These are phyloP conservation scores for Lordiphosa stackelbergi DNA, from an alignment of 1,140 invertebrate genomes.

Conservation along the genomic window DNA sequence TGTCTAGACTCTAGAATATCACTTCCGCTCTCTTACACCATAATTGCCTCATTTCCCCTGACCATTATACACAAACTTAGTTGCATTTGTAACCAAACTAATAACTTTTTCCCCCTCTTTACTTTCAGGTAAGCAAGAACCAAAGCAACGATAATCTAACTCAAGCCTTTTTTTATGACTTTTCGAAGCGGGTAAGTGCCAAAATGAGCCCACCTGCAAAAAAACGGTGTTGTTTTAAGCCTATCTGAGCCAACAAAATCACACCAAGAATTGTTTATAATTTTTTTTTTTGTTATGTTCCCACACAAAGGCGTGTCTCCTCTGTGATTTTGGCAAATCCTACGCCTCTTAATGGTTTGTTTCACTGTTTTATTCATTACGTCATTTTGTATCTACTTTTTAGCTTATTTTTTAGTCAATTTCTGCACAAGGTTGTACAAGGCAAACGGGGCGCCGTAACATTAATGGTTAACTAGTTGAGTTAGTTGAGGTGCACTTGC, in stretches of 20 bases:
- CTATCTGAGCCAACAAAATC: constrained; percentile 46
- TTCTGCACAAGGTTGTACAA: constrained; percentile 72
- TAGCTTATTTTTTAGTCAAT: constrained; percentile 11
- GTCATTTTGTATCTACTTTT: constrained; percentile 40
- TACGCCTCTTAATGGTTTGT: constrained; percentile 47
- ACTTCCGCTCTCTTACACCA: constrained; percentile 3
- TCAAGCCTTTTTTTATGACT: constrained; percentile 54
- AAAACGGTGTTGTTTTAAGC: constrained; percentile 24
- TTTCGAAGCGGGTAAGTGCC: constrained; percentile 45
- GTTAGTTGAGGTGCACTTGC: constrained; percentile 49
- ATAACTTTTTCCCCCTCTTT: constrained; percentile 4
- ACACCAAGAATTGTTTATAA: constrained; percentile 65
- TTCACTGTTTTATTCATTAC: constrained; percentile 37
- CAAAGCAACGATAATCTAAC: constrained; percentile 16
- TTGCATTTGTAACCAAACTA: constrained; percentile 30
- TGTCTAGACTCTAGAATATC: not conserved
- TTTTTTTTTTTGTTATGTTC: constrained; percentile 38
- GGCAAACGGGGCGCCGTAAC: constrained; percentile 66
- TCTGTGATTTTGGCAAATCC: constrained; percentile 36
- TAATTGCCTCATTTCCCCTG: constrained; percentile 29
- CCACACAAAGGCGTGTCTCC: constrained; percentile 42
- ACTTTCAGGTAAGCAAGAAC: constrained; percentile 51
- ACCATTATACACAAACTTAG: constrained; percentile 7
- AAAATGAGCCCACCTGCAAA: constrained; percentile 33
- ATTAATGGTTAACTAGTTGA: constrained; percentile 66